phyloP scores from a whole-genome alignment of 2,888 invertebrate genomes.

The Caenorhabditis imperialis region DNA sequence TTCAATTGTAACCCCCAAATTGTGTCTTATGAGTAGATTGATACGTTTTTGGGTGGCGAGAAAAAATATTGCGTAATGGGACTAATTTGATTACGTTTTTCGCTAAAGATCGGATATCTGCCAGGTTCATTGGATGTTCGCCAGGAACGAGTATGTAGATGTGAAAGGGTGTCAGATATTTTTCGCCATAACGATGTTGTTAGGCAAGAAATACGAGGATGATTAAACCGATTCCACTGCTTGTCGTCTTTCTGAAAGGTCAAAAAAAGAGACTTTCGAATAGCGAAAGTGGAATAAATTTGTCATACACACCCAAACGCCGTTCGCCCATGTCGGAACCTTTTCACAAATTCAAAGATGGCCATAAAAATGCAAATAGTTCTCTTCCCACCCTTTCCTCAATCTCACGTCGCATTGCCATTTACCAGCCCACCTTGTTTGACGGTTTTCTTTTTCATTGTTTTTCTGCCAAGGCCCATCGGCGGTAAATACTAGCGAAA shows the following conservation, averaged over 20 bases:
- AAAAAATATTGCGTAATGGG: conserved; percentile 18
- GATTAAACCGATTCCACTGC: conserved; percentile 8
- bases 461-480: conserved; percentile 5
- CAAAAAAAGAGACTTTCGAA: background rate
- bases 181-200: conserved; percentile 26
- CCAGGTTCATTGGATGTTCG: conserved; percentile 10
- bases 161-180: conserved; percentile 31
- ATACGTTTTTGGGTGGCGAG: background rate
- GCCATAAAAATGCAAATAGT: conserved; percentile 15
- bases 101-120: conserved; percentile 24
- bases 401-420: background rate
- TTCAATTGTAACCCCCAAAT: too few species aligned
- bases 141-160: conserved; percentile 22
- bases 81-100: conserved; percentile 21
- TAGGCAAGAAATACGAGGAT: conserved; percentile 15
- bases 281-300: conserved; percentile 7
- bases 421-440: conserved; percentile 8
- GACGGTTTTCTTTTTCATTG: conserved; percentile 18
- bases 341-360: conserved; percentile 5
- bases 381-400: conserved; percentile 5
- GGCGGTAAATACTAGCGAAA: conserved; percentile 40
- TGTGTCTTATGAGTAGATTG: conserved; percentile 7
- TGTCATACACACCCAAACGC: conserved; percentile 2
- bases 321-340: conserved; percentile 8
- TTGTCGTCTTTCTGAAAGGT: conserved; percentile 4